Conservation (phyloP, 2,888 invertebrate genomes). For the Druceiella hillmani region DNA sequence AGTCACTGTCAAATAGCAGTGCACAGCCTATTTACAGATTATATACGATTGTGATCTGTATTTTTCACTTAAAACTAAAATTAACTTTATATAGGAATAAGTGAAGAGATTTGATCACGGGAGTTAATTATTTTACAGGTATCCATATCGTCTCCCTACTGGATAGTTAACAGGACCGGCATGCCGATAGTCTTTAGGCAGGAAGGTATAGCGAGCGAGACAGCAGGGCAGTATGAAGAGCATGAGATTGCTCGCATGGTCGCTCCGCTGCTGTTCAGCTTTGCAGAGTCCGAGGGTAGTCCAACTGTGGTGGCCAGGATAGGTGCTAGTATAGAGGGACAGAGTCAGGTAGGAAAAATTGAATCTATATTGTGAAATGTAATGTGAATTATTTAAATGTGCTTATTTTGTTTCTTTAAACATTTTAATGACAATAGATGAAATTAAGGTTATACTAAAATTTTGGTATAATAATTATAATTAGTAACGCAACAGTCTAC, state of each 20-base stretch:
- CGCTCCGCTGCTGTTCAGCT: conserved; percentile 89
- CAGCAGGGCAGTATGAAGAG: conserved; percentile 90
- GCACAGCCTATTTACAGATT: no score
- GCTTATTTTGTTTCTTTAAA: background rate
- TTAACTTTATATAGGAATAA: no score
- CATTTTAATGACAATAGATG: no score
- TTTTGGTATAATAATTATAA: no score
- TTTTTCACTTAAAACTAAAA: no score
- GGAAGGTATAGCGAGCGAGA: conserved; percentile 70
- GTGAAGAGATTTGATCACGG: no score
- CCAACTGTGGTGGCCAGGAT: conserved; percentile 73
- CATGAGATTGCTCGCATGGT: conserved; percentile 93
- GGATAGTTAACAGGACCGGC: conserved; percentile 95
- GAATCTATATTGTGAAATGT: conserved; percentile 2
- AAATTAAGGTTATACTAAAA: no score
- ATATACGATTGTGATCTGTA: no score
- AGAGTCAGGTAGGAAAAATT: conserved; percentile 53
- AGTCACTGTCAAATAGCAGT: no score
- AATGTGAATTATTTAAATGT: no score
- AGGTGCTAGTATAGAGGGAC: conserved; percentile 56
- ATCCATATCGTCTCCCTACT: conserved; percentile 79
- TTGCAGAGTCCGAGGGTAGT: conserved; percentile 82
- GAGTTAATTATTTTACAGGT: conserved; percentile 52
- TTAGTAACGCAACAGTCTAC: no score
- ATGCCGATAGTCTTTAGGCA: conserved; percentile 93